These are phyloP conservation scores for Erythrolamprus reginae DNA, from an alignment of 2,113 vertebrate species.

Conservation along the genomic window DNA sequence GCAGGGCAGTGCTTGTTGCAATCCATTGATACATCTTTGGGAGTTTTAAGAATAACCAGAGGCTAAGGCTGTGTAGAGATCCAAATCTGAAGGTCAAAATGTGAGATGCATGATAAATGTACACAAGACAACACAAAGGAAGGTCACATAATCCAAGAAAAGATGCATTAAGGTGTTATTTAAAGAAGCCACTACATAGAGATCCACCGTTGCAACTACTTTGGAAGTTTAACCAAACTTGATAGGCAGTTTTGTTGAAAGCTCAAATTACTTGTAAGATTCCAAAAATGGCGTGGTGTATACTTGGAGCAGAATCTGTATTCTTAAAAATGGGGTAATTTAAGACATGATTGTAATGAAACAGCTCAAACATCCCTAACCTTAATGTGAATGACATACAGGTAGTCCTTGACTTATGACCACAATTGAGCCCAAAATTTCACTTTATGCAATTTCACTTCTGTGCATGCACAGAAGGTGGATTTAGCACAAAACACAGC, in stretches of 20 bases:
- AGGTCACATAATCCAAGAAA: neutral
- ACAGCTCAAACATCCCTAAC: neutral
- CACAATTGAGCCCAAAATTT: neutral
- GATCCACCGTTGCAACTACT: neutral
- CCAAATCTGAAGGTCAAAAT: neutral
- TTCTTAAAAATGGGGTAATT: neutral
- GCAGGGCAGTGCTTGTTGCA: neutral
- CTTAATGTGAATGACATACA: neutral
- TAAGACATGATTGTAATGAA: neutral
- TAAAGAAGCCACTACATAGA: neutral
- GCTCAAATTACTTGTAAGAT: neutral
- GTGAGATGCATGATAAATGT: neutral
- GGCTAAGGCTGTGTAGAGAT: neutral
- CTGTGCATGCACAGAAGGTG: too few species aligned
- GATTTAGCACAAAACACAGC: too few species aligned
- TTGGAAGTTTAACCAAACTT: neutral
- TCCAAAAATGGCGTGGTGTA: neutral
- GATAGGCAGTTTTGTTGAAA: neutral
- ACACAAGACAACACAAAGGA: neutral
- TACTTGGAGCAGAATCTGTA: neutral
- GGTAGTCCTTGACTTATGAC: neutral
- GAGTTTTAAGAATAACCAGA: neutral
- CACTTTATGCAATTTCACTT: too few species aligned
- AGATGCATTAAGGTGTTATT: neutral
- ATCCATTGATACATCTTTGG: neutral